Evolutionary conservation across 2,888 invertebrate species (phyloP).

Genomic region (Synanthedon formicaeformis): DNA sequence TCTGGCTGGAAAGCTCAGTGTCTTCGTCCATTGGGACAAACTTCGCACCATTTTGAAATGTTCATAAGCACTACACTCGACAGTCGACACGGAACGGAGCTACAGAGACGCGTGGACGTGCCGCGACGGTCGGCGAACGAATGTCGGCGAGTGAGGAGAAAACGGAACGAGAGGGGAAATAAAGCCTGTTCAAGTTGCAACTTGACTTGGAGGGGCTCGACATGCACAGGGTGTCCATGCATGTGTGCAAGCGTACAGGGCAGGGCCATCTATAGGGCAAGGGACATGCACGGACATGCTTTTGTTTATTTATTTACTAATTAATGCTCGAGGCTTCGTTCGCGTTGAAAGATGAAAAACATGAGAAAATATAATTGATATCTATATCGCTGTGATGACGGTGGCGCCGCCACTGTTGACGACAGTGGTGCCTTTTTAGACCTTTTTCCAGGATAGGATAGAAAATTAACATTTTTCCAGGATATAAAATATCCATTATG

Average conservation of each 20-base stretch:
- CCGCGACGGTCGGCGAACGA: slow-evolving; percentile 46
- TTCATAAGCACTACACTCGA: slow-evolving; percentile 61
- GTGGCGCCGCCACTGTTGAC: too few relatives aligned
- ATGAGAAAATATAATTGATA: too few relatives aligned
- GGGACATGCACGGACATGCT: slow-evolving; percentile 29
- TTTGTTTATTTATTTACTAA: slow-evolving; percentile 39
- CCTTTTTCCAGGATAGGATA: too few relatives aligned
- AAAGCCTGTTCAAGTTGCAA: slow-evolving; percentile 53
- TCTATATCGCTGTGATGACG: too few relatives aligned
- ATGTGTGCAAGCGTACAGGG: slow-evolving; percentile 15
- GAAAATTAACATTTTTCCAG: too few relatives aligned
- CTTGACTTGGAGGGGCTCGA: slow-evolving; percentile 31
- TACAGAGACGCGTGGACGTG: slow-evolving; percentile 38
- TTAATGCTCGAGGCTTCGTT: too few relatives aligned
- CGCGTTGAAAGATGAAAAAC: too few relatives aligned
- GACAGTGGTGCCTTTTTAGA: too few relatives aligned
- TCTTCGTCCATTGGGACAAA: slow-evolving; percentile 91
- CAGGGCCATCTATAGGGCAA: slow-evolving; percentile 28
- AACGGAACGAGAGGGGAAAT: slow-evolving; percentile 10
- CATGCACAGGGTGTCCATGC: slow-evolving; percentile 13
- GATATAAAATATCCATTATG: too few relatives aligned
- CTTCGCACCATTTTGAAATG: slow-evolving; percentile 83
- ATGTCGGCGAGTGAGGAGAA: slow-evolving; percentile 24
- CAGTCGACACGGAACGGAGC: slow-evolving; percentile 51
- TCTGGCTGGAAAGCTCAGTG: slow-evolving; percentile 88